These are phyloP conservation scores for Magallana ariakensis DNA, from an alignment of 1,140 invertebrate species.

Conservation along the genomic window DNA sequence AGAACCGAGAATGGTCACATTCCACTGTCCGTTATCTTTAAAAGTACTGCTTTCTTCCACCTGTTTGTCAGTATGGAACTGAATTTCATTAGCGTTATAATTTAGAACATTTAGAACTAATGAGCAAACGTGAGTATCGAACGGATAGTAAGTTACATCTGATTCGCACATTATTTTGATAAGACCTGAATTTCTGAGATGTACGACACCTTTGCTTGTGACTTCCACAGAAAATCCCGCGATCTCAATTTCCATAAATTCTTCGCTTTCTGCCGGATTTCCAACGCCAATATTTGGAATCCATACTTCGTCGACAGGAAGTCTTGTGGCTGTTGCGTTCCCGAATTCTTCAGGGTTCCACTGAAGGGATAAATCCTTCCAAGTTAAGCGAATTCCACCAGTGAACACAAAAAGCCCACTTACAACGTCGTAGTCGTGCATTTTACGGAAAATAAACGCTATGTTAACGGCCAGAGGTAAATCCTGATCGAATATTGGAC, in stretches of 20 bases:
- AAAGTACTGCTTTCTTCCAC: neutral
- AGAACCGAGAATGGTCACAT: neutral
- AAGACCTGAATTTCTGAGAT: neutral
- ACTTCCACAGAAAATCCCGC: slow-evolving; percentile 29
- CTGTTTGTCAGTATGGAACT: neutral
- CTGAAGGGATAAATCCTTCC: slow-evolving; percentile 42
- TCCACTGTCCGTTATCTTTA: slow-evolving; percentile 29
- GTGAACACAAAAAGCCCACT: slow-evolving; percentile 30
- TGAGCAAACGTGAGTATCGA: slow-evolving; percentile 55
- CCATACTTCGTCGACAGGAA: slow-evolving; percentile 50
- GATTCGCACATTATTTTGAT: slow-evolving; percentile 52
- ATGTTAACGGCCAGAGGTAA: neutral
- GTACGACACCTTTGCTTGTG: neutral
- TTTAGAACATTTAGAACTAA: slow-evolving; percentile 19
- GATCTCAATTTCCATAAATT: neutral
- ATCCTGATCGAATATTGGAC: neutral
- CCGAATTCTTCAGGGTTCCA: slow-evolving; percentile 84
- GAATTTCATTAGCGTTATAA: neutral
- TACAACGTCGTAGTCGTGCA: neutral
- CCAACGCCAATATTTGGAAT: slow-evolving; percentile 48
- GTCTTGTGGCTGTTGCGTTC: slow-evolving; percentile 71
- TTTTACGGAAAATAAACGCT: neutral
- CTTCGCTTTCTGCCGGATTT: slow-evolving; percentile 29
- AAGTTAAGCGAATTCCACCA: slow-evolving; percentile 27
- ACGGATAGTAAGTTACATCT: slow-evolving; percentile 57